Base-by-base conservation (phyloP, 2,113 vertebrate genomes). In the Tragelaphus buxtoni region DNA sequence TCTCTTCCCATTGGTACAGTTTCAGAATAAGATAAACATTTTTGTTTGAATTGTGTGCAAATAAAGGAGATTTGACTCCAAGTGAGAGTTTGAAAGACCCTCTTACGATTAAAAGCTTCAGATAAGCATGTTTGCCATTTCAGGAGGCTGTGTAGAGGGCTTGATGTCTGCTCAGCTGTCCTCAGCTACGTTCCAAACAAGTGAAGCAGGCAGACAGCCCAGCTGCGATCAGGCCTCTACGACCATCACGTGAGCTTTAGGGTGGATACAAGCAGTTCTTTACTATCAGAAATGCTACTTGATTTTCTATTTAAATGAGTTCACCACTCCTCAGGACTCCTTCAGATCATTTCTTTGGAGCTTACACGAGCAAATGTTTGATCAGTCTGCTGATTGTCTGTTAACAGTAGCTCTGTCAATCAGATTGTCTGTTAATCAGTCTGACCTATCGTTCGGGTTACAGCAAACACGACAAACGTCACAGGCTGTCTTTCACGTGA, bases 221-320 rank as follows among this genome's bases (percentile, higher is more conserved):
- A 3, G 9, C 9, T 10, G 12, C 12, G 9, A 0, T 2, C 1
- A 28, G 45, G 9, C 20, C 16, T 16, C 24, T 7, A 0, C 9
- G 12, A 13, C n/a, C 11, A 2, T 3, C 9, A 4, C 10, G 7
- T 12, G 28, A 56, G 51, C 30, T 5, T 4, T 13, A 8, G 7
- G 17, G 14, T 35, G 4, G 65, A 7, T 3, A 45, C 4, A 88
- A 30, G 26, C 22, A 72, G n/a, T 28, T 58, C 17, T 51, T 47
- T 9, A 9, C 24, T 26, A 4, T 5, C 8, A 14, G 22, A 69
- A 4, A 30, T 9, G 7, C 10, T 26, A 12, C 12, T 20, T 58
- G 11, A 1, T 53, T 63, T 84, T 47, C 28, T 30, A 5, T 58
- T 79, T 84, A 60, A 95, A 53, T 45, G 58, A 93, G 14, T 35